Percentiles rank a stretch among this genome's conserved stretches.
phyloP scores from a whole-genome alignment of 2,888 invertebrate genomes.

The Anoplius nigerrimus region DNA sequence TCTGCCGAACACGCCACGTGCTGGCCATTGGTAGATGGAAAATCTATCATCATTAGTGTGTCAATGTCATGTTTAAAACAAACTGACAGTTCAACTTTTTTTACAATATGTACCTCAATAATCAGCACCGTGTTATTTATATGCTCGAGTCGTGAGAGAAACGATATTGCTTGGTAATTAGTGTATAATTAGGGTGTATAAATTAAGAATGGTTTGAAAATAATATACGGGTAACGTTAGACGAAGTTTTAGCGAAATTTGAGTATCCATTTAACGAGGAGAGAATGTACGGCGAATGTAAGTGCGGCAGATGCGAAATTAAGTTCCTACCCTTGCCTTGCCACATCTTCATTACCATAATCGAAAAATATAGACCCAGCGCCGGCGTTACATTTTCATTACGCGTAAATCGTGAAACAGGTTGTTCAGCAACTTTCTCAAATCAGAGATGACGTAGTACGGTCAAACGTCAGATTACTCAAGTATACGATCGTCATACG shows the following conservation, averaged over 20 bases:
- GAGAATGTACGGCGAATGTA: slow-evolving; percentile 38
- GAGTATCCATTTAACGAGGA: slow-evolving; percentile 60
- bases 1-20: background rate
- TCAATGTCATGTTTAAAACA: too few relatives aligned
- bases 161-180: too few relatives aligned
- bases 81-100: background rate
- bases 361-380: slow-evolving; percentile 36
- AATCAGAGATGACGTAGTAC: too few relatives aligned
- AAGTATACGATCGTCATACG: too few relatives aligned
- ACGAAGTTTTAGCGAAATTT: slow-evolving; percentile 64
- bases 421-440: too few relatives aligned
- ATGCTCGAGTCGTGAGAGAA: too few relatives aligned
- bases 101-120: too few relatives aligned
- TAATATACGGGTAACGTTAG: slow-evolving; percentile 39
- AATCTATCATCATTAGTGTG: too few relatives aligned
- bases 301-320: slow-evolving; percentile 43
- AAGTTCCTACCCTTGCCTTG: slow-evolving; percentile 44
- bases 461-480: too few relatives aligned
- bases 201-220: slow-evolving; percentile 16
- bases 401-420: background rate
- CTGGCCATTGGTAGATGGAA: background rate
- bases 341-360: slow-evolving; percentile 37
- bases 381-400: slow-evolving; percentile 18
- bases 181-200: background rate
- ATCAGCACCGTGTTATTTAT: too few relatives aligned